Base-by-base conservation (phyloP, 2,797 vertebrate species). In the Sebastes jordani region DNA sequence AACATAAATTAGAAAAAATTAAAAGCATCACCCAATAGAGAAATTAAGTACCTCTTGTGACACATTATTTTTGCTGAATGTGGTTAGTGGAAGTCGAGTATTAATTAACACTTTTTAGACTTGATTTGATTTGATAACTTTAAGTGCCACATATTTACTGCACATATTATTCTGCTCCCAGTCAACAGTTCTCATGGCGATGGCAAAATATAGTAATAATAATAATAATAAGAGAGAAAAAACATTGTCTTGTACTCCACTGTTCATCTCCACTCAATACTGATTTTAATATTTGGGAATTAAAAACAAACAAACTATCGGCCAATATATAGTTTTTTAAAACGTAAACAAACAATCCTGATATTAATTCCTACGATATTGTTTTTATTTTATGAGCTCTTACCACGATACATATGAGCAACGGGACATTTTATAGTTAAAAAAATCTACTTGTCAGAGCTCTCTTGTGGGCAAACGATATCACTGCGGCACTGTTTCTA, bases 101-200 rank as follows among this genome's bases (percentile, higher is more conserved):
- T 10, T 38, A 55, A 76, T 77, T 74, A 55, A 5, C 13, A 58
- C 20, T 36, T 64, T 65, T 29, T 52, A 62, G 7, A 69, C 42
- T 38, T 11, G 5, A 46, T 66, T 73, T 42, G 56, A 73, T 70
- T 73, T 34, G 49, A 73, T 75, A 18, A 29, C 22, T 36, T 71
- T 2, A 60, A 73, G 54, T 20, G 29, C 16, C 18, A 2, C 18
- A 46, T 46, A 46, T 46, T 46, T 46, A 46, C 6, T 46, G 42
- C 16, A 46, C 42, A 0, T 46, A 46, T 18, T 46, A 46, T 46
- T 46, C 42, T 18, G 14, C 6, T 46, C 42, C 16, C 42, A 46
- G 42, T 46, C 6, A 46, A 46, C 0, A 46, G 16, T 46, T 0
- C 0, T 46, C 42, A 18, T 46, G 42, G 42, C 16, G 1, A 20